Conservation (phyloP, 1,140 invertebrate genomes). For the Drosophila busckii region DNA sequence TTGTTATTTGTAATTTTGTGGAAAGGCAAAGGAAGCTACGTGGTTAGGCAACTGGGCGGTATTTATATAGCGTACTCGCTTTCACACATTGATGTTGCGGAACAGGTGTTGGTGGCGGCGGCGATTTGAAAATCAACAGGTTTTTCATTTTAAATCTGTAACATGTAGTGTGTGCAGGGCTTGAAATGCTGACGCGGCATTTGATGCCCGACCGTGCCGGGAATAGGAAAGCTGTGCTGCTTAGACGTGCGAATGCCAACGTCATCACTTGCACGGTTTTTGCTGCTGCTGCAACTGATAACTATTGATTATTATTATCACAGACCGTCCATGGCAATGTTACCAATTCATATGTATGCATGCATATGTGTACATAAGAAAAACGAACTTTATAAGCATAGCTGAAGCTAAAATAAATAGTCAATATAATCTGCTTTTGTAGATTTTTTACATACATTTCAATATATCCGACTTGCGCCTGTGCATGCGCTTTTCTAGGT, state of each 20-base stretch:
- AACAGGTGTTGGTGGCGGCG: slow-evolving; percentile 19
- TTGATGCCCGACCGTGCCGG: slow-evolving; percentile 2
- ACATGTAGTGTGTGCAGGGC: slow-evolving; percentile 7
- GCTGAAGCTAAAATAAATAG: too few species aligned
- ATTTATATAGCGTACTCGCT: slow-evolving; percentile 22
- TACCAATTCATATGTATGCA: background rate
- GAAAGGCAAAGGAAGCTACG: slow-evolving; percentile 4
- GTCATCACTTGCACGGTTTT: slow-evolving; percentile 36
- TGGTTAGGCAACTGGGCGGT: background rate
- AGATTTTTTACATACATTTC: slow-evolving; percentile 3
- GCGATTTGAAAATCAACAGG: slow-evolving; percentile 43
- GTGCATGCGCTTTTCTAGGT: slow-evolving; percentile 37
- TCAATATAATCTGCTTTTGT: background rate
- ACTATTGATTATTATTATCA: slow-evolving; percentile 33
- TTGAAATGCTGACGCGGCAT: slow-evolving; percentile 35
- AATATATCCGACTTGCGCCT: slow-evolving; percentile 18
- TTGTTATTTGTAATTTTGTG: too few species aligned
- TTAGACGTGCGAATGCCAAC: slow-evolving; percentile 35
- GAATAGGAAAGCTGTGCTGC: slow-evolving; percentile 5
- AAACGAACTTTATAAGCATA: too few species aligned
- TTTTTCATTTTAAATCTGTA: slow-evolving; percentile 35
- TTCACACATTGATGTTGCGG: background rate
- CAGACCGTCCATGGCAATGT: background rate
- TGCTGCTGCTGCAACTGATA: slow-evolving; percentile 2
- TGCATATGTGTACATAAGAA: background rate